Percentiles rank a stretch among this genome's conserved stretches.
phyloP scores from a whole-genome alignment of 2,797 vertebrate species.

The Varecia variegata region DNA sequence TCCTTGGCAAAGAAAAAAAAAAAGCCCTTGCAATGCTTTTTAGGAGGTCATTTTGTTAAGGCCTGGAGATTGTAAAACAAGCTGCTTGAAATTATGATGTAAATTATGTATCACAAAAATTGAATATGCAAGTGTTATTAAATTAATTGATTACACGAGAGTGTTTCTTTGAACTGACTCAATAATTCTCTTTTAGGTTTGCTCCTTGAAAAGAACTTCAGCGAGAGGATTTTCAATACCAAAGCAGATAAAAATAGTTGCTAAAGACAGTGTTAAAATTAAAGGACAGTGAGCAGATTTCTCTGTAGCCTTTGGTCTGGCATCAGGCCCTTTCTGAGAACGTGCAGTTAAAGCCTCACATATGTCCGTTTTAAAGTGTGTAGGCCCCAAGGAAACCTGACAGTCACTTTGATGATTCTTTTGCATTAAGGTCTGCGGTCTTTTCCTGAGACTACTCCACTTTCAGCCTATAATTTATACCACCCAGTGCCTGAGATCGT shows the following conservation, averaged over 20 bases:
- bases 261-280: not conserved
- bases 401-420: not conserved
- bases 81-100: not conserved
- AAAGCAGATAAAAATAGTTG: not conserved
- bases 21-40: not conserved
- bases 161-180: not conserved
- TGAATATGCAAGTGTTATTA: not conserved
- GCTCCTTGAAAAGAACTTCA: not conserved
- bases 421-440: not conserved
- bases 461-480: not conserved
- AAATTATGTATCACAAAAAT: not conserved
- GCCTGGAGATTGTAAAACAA: not conserved
- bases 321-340: not conserved
- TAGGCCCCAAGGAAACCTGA: not conserved
- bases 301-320: not conserved
- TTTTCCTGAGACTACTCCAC: not conserved
- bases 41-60: not conserved
- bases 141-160: slow-evolving; percentile 15
- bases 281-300: not conserved
- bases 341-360: not conserved
- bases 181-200: not conserved
- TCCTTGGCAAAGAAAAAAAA: not conserved
- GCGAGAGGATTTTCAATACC: not conserved
- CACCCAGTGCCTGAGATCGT: not conserved
- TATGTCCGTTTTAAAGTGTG: not conserved